Evolutionary conservation across 2,113 vertebrate species (phyloP).

Genomic region (Tapirus terrestris): DNA sequence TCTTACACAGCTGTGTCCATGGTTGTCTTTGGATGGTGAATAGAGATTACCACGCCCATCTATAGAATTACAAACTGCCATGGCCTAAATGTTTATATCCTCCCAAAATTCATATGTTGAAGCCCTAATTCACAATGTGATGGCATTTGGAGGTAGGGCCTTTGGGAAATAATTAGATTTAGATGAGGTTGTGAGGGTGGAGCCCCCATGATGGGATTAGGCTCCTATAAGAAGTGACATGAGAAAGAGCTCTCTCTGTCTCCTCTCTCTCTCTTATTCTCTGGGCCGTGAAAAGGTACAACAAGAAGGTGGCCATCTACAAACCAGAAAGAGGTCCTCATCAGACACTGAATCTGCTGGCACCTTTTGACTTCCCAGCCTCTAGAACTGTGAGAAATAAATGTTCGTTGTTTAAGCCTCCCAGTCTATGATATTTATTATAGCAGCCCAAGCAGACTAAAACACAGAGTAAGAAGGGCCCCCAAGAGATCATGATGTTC

Average conservation of each 20-base stretch:
- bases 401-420: not conserved
- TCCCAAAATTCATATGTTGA: not conserved
- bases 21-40: not conserved
- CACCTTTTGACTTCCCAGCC: not conserved
- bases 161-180: not conserved
- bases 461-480: not conserved
- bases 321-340: not conserved
- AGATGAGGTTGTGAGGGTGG: not conserved
- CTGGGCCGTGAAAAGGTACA: not conserved
- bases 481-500: too few species aligned
- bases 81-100: not conserved
- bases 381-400: not conserved
- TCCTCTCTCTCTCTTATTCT: not conserved
- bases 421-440: too few species aligned
- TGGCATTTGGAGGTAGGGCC: not conserved
- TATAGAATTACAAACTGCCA: not conserved
- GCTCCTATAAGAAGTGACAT: not conserved
- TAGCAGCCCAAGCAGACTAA: not conserved
- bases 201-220: not conserved
- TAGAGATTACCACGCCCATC: not conserved
- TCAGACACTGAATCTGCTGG: not conserved
- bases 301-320: not conserved
- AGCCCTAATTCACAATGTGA: not conserved
- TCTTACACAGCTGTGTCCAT: not conserved
- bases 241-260: not conserved